Base-by-base conservation (phyloP, 2,888 invertebrate genomes). In the Acanthopleura granulata region DNA sequence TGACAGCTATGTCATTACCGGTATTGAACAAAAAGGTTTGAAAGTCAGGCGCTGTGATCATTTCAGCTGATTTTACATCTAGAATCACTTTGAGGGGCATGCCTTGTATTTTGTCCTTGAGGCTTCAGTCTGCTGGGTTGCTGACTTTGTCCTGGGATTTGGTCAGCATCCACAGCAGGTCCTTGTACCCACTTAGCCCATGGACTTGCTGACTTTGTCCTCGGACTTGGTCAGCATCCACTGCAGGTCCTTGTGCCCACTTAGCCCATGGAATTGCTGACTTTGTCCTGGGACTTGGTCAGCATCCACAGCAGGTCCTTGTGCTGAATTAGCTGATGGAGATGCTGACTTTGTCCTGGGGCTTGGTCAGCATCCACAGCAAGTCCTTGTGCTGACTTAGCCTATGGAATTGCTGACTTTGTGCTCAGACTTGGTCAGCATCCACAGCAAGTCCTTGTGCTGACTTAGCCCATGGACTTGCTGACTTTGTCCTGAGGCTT, bases 241-340 rank as follows among this genome's bases (percentile, higher is more conserved):
- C n/a, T 85, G 74, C 51, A 87, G 79, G n/a, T n/a, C n/a, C n/a
- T n/a, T n/a, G n/a, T n/a, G n/a, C n/a, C n/a, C n/a, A 0, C 76
- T n/a, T n/a, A n/a, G n/a, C n/a, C n/a, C n/a, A n/a, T n/a, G n/a
- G n/a, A n/a, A n/a, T n/a, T n/a, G n/a, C n/a, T 51, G 57, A 51
- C 16, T 51, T 84, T 75, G 29, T 84, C 82, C 62, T 84, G 83
- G 0, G 86, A 86, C 74, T 85, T 83, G 15, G 84, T 85, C 40
- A 87, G 79, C 80, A 84, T 82, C 85, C 85, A 86, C n/a, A 86
- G 74, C 51, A 87, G 79, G 73, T 87, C 85, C 73, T 84, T 81
- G 75, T 84, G 86, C 76, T 87, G 84, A 0, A 76, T 74, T n/a
- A n/a, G n/a, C n/a, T n/a, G n/a, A n/a, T n/a, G n/a, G n/a, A n/a